These are phyloP conservation scores for Drosophila bocki DNA, from an alignment of 1,140 invertebrate genomes.

Conservation along the genomic window DNA sequence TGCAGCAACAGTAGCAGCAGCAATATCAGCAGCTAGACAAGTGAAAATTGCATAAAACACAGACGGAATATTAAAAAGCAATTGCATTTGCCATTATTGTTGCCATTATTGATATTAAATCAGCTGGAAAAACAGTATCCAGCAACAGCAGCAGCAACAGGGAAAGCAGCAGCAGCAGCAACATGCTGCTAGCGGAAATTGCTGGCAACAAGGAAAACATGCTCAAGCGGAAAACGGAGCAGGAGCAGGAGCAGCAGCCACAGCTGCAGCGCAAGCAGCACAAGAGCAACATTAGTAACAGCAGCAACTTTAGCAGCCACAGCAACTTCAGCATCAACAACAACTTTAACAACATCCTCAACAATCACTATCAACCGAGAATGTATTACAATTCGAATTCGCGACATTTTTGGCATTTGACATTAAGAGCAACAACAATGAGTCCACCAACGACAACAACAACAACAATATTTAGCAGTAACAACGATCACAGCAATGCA, in stretches of 20 bases:
- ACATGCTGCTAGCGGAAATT: conserved; percentile 21
- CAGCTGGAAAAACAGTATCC: neutral
- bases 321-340: conserved; percentile 6
- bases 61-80: neutral
- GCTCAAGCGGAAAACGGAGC: conserved; percentile 64
- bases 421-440: conserved; percentile 17
- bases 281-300: conserved; percentile 28
- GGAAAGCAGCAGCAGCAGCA: conserved; percentile 6
- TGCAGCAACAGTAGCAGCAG: neutral
- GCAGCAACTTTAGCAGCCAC: conserved; percentile 28
- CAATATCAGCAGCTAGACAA: conserved; percentile 1
- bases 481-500: conserved; percentile 20
- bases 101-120: conserved; percentile 5
- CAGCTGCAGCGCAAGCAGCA: conserved; percentile 50
- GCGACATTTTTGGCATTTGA: conserved; percentile 43
- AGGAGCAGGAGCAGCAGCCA: conserved; percentile 40
- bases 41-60: neutral
- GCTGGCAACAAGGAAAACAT: conserved; percentile 20
- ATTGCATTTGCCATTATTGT: neutral
- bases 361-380: conserved; percentile 35
- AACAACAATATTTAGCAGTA: conserved; percentile 14
- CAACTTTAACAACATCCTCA: conserved; percentile 2
- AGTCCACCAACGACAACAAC: conserved; percentile 14
- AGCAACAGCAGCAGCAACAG: conserved; percentile 2
- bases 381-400: conserved; percentile 69